A percentile compares a stretch with the other conserved stretches of the same genome.
phyloP scores from a whole-genome alignment of 2,888 invertebrate genomes.

The Ganaspis brasiliensis region DNA sequence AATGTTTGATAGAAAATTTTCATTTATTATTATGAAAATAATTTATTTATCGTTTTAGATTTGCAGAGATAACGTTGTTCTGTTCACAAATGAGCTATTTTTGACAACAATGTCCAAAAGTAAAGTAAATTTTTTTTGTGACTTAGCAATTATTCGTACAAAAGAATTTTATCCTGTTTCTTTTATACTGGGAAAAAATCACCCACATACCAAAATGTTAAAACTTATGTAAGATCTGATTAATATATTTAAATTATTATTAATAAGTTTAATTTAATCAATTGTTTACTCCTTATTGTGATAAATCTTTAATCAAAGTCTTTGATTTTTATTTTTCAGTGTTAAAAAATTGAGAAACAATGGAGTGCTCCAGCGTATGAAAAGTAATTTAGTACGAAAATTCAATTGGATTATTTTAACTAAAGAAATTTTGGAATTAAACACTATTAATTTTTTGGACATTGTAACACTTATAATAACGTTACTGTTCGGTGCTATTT shows the following conservation, averaged over 20 bases:
- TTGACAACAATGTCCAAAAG: neutral
- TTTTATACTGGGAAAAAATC: neutral
- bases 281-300: too few species aligned
- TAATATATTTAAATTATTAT: neutral
- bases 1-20: too few species aligned
- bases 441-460: neutral
- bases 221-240: neutral
- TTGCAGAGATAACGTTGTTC: neutral
- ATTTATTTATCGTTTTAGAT: neutral
- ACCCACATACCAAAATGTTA: neutral
- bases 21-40: neutral
- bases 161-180: neutral
- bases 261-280: neutral
- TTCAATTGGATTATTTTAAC: neutral
- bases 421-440: neutral
- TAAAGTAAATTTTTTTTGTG: neutral
- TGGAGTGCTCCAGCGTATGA: neutral
- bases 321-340: neutral
- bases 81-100: neutral
- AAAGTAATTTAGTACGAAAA: neutral
- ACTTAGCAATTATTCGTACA: neutral
- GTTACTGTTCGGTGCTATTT: neutral
- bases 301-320: neutral
- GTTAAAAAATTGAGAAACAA: neutral
- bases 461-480: neutral